phyloP scores from a whole-genome alignment of 2,888 invertebrate genomes.

The Caenorhabditis japonica region DNA sequence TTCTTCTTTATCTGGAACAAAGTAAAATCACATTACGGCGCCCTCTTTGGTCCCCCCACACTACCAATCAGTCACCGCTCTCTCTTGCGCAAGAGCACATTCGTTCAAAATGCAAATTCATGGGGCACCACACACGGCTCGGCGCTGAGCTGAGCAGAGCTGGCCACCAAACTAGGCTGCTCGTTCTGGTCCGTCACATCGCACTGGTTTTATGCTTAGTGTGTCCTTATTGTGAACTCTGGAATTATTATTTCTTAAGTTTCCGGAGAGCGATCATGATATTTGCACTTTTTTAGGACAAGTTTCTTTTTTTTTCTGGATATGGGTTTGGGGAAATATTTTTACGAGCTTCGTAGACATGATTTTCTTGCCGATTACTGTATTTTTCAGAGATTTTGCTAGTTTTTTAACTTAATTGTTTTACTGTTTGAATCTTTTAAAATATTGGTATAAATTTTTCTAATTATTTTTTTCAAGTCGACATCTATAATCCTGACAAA shows the following conservation, averaged over 20 bases:
- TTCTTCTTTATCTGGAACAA: no score
- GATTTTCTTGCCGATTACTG: constrained; percentile 1
- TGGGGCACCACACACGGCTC: no score
- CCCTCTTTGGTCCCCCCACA: background rate
- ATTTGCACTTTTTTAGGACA: constrained; percentile 44
- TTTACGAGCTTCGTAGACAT: no score
- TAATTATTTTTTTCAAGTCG: no score
- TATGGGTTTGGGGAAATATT: background rate
- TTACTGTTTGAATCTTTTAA: no score
- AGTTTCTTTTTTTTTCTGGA: background rate
- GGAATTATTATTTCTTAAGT: constrained; percentile 25
- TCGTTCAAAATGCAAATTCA: constrained; percentile 55
- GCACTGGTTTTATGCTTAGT: no score
- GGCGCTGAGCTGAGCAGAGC: constrained; percentile 21
- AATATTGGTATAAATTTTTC: no score
- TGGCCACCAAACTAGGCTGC: no score
- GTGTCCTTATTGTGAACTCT: constrained; percentile 42
- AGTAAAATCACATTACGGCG: constrained; percentile 7
- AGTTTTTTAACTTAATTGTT: constrained; percentile 1
- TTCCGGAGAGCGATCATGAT: no score
- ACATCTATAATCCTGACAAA: no score
- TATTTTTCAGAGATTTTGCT: constrained; percentile 8
- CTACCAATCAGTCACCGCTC: constrained; percentile 47
- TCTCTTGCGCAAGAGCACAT: background rate
- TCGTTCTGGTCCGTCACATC: no score